Base-by-base conservation (phyloP, 64 coral and sea anemone genomes). In the Pachyseris speciosa region DNA sequence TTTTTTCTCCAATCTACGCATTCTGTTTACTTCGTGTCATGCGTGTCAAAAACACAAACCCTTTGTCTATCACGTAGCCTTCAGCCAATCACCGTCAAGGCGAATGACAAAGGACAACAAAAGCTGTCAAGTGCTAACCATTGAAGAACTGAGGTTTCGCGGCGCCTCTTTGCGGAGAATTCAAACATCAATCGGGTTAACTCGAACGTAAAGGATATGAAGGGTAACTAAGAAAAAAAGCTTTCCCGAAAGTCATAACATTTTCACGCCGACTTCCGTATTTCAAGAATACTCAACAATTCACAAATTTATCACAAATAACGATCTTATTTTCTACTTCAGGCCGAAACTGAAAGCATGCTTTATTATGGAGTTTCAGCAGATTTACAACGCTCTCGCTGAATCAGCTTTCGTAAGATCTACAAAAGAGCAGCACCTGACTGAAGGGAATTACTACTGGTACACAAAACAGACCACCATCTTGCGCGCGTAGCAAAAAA, bases 21-120 rank as follows among this genome's bases (percentile, higher is more conserved):
- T 61, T 68, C 78, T 97, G 95, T 97, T 97, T 97, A 97, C 95
- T 92, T 93, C 91, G 87, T 93, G 92, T 94, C 95, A 87, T 76
- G 69, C 88, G 92, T 91, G 92, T 92, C 92, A 87, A 84, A 97
- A 88, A 97, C 86, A 93, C 92, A 88, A 75, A 85, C 75, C 83
- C 83, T 97, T 92, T 96, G 94, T 84, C 84, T 55, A 80, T 89
- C 90, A 92, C 72, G 67, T 59, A 69, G 51, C 15, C 37, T 20
- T 78, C 68, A 58, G 70, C 95, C 95, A 97, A 97, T 97, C 95
- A 93, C 60, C 65, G 44, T 61, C 2, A 67, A 78, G 64, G 52
- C 42, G 42, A 65, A 64, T 89, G 80, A 94, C 86, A 90, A 94
- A 69, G 70, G 63, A 67, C 28, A 81, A 81, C 77, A 61, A 81